Evolutionary conservation across 1,140 invertebrate species (phyloP).

Genomic region (Bombus turneri): DNA sequence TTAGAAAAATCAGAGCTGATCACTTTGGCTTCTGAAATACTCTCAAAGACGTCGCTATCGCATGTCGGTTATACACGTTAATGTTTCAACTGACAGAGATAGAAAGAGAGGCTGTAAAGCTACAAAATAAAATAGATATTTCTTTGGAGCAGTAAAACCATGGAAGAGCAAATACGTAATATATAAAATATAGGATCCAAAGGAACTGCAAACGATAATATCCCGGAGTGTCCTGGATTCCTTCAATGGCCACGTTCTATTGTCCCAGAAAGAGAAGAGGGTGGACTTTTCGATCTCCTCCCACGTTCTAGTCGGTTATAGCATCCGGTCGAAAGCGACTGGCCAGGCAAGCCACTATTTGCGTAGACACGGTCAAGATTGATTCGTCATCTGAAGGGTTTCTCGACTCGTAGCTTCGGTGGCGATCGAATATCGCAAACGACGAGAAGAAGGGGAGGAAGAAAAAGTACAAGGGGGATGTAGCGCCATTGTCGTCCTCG

Average conservation of each 20-base stretch:
- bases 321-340: not conserved
- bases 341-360: not conserved
- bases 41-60: too few relatives aligned
- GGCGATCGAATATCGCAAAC: not conserved
- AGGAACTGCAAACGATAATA: not conserved
- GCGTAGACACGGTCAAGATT: conserved; percentile 23
- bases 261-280: not conserved
- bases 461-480: not conserved
- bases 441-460: too few relatives aligned
- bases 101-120: too few relatives aligned
- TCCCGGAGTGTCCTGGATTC: not conserved
- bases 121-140: too few relatives aligned
- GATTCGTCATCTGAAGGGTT: conserved; percentile 5
- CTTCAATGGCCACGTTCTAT: not conserved
- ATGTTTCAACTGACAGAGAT: too few relatives aligned
- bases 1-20: too few relatives aligned
- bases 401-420: not conserved
- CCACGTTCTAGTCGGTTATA: not conserved
- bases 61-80: too few relatives aligned
- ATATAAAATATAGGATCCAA: not conserved
- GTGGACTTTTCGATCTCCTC: conserved; percentile 6
- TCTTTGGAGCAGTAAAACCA: too few relatives aligned
- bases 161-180: too few relatives aligned
- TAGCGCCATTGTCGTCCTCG: not conserved
- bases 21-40: too few relatives aligned